These are phyloP conservation scores for Neodiprion lecontei DNA, from an alignment of 1,140 invertebrate genomes.

Conservation along the genomic window DNA sequence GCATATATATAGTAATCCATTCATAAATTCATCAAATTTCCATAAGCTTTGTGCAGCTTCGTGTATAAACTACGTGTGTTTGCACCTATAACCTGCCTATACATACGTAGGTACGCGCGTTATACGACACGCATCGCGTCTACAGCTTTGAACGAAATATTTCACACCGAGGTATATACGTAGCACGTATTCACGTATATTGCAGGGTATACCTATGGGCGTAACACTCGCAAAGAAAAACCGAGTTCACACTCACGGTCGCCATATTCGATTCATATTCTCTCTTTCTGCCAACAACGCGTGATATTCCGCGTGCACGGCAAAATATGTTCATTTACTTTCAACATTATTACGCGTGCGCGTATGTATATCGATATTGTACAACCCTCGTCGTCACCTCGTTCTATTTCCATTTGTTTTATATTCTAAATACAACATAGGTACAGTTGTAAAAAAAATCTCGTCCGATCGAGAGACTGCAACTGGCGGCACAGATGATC, in stretches of 20 bases:
- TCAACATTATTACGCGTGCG: not conserved
- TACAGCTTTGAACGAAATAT: no score
- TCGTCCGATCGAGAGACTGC: not conserved
- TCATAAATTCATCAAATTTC: constrained; percentile 14
- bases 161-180: no score
- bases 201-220: no score
- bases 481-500: not conserved
- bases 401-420: not conserved
- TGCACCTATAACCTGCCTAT: not conserved
- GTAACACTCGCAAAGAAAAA: no score
- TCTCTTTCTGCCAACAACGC: no score
- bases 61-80: not conserved
- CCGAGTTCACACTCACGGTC: no score
- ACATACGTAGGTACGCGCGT: not conserved
- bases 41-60: not conserved
- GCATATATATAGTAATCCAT: constrained; percentile 8
- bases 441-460: not conserved
- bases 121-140: no score
- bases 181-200: no score
- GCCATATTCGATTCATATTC: no score
- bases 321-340: no score
- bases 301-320: no score
- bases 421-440: not conserved
- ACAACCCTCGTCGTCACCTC: not conserved
- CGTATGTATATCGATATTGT: not conserved